Conservation (phyloP, 2,888 invertebrate species). For the Andrena marginata region DNA sequence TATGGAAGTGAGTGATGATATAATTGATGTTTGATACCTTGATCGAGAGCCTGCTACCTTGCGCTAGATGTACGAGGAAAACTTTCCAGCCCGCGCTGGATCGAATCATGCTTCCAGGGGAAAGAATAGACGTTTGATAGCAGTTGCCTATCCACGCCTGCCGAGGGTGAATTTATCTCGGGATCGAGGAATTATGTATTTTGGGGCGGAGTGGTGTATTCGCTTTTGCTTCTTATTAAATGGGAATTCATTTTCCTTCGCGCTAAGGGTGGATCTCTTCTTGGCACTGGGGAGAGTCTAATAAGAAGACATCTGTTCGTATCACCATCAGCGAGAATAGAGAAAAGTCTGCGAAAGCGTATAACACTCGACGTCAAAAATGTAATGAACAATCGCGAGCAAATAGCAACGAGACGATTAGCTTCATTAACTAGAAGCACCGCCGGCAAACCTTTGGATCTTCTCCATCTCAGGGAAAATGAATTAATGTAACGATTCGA, state of each 20-base stretch:
- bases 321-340: background rate
- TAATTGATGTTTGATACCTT: conserved; percentile 54
- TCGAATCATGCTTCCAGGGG: conserved; percentile 9
- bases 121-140: conserved; percentile 33
- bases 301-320: background rate
- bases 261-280: background rate
- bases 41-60: conserved; percentile 42
- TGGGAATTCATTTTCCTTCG: background rate
- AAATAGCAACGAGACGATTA: conserved; percentile 26
- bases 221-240: background rate
- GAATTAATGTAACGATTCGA: conserved; percentile 56
- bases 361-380: too few relatives aligned
- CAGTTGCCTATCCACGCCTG: conserved; percentile 19
- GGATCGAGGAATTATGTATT: conserved; percentile 17
- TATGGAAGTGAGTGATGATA: conserved; percentile 75
- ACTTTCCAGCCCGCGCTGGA: conserved; percentile 22
- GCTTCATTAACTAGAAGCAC: conserved; percentile 46
- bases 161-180: conserved; percentile 29
- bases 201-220: background rate
- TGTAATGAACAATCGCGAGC: background rate
- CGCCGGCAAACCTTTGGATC: conserved; percentile 25
- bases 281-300: background rate
- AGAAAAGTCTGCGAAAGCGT: background rate
- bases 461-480: conserved; percentile 28
- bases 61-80: conserved; percentile 14